A percentile compares a stretch with the other conserved stretches of the same genome.
Conservation (phyloP, 1,140 invertebrate species). For the Eriocheir sinensis region DNA sequence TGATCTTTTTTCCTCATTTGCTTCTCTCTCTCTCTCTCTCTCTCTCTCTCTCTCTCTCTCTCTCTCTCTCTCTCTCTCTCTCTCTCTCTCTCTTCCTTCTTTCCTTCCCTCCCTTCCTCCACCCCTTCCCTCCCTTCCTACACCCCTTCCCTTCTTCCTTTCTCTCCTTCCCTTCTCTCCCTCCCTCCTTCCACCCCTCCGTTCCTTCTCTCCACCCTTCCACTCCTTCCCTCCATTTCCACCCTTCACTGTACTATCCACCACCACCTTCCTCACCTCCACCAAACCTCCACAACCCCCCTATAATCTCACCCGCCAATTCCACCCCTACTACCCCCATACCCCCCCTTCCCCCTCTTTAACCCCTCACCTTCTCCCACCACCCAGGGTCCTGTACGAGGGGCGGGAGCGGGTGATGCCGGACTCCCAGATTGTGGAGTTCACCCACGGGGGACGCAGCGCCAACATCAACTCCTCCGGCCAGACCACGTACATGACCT, state of each 20-base stretch:
- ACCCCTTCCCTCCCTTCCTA: conserved; percentile 41
- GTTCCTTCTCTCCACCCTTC: background rate
- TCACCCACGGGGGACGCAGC: conserved; percentile 91
- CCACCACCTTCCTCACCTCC: too few species aligned
- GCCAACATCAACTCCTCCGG: conserved; percentile 99
- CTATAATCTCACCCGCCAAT: too few species aligned
- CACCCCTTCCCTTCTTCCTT: too few species aligned
- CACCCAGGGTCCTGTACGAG: conserved; percentile 93
- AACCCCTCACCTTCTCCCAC: background rate
- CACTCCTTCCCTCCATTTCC: too few species aligned
- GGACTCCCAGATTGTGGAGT: conserved; percentile 94
- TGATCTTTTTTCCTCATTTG: too few species aligned
- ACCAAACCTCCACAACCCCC: too few species aligned
- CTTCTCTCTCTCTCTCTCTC: background rate
- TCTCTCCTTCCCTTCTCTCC: too few species aligned
- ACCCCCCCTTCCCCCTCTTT: background rate
- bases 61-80: background rate
- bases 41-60: background rate
- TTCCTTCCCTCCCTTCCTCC: background rate
- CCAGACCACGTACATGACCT: conserved; percentile 95
- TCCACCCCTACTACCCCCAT: too few species aligned
- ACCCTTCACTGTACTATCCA: too few species aligned
- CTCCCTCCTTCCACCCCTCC: background rate
- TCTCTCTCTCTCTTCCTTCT: background rate
- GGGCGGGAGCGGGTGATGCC: conserved; percentile 95